Base-by-base conservation (phyloP, 2,797 vertebrate species). In the Eupleurogrammus muticus region DNA sequence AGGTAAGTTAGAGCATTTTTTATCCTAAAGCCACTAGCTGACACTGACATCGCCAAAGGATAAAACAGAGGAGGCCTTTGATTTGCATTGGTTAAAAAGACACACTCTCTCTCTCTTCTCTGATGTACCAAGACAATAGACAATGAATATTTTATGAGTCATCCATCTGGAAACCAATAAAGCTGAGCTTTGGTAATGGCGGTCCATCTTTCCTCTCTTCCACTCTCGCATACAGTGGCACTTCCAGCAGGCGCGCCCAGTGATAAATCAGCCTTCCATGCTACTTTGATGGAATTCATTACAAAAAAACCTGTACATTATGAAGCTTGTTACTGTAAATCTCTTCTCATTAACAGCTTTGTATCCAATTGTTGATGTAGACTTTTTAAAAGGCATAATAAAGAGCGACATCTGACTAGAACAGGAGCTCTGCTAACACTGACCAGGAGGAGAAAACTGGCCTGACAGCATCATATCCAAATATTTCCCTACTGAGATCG, bases 71-170 rank as follows among this genome's bases (percentile, higher is more conserved):
- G 10, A 61, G 35, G 75, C 70, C 70, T 79, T 66, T 81, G 70
- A 86, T 84, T 84, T 47, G 16, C 56, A 17, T 47, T 38, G 42
- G n/a, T 79, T 83, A 44, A 55, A 78, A 79, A 59, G 65, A 73
- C 58, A 62, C 66, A 46, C 35, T 52, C 76, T 64, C 35, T 52
- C 76, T 64, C 20, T 69, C 47, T 56, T 66, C 68, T 61, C 73
- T 60, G 63, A 85, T 81, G 75, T 71, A 58, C 61, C 71, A 74
- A 79, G 80, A 87, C 83, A 83, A 89, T 62, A 82, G 73, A 61
- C 70, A 49, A 81, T 89, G 64, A 88, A 91, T 88, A 87, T 89
- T 91, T 87, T 49, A 88, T 74, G 79, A 69, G 75, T 76, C 72
- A 68, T 82, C 84, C 76, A 80, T 87, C 77, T 82, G 78, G 67